Evolutionary conservation across 2,888 invertebrate genomes (phyloP).

Genomic region (Agrochola lychnidis): DNA sequence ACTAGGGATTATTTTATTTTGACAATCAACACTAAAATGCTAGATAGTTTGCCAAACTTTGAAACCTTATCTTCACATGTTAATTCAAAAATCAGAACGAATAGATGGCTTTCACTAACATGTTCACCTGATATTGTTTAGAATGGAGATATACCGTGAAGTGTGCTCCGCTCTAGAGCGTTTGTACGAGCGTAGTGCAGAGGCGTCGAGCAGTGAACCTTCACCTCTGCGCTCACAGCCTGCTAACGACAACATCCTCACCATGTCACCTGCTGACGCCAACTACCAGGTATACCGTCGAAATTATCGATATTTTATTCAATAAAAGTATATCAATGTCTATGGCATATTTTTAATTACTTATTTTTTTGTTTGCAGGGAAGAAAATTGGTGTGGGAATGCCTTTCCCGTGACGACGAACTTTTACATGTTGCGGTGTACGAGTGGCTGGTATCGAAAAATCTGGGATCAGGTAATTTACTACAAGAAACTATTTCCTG

Average conservation of each 20-base stretch:
- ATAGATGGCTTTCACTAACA: not conserved
- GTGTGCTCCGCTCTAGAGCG: slow-evolving; percentile 95
- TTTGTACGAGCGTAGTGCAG: slow-evolving; percentile 91
- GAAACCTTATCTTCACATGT: not conserved
- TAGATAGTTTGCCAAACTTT: not conserved
- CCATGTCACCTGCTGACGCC: slow-evolving; percentile 85
- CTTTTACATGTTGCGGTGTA: slow-evolving; percentile 97
- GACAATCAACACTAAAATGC: not conserved
- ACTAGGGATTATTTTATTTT: not conserved
- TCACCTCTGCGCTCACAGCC: slow-evolving; percentile 75
- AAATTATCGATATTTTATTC: not conserved
- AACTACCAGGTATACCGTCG: slow-evolving; percentile 83
- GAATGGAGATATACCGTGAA: slow-evolving; percentile 97
- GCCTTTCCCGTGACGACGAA: slow-evolving; percentile 94
- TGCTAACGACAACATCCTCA: slow-evolving; percentile 77
- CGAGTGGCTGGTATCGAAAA: slow-evolving; percentile 96
- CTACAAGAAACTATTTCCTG: not conserved
- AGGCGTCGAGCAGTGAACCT: slow-evolving; percentile 83
- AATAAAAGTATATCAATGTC: not conserved
- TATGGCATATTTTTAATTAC: not conserved
- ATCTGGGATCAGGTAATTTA: slow-evolving; percentile 90
- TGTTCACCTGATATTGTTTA: slow-evolving; percentile 78
- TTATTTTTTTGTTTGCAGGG: slow-evolving; percentile 73
- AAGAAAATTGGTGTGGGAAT: slow-evolving; percentile 91
- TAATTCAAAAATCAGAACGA: not conserved